Evolutionary conservation across 1,140 invertebrate species (phyloP).

Genomic region (Drosophila pseudoananassae): DNA sequence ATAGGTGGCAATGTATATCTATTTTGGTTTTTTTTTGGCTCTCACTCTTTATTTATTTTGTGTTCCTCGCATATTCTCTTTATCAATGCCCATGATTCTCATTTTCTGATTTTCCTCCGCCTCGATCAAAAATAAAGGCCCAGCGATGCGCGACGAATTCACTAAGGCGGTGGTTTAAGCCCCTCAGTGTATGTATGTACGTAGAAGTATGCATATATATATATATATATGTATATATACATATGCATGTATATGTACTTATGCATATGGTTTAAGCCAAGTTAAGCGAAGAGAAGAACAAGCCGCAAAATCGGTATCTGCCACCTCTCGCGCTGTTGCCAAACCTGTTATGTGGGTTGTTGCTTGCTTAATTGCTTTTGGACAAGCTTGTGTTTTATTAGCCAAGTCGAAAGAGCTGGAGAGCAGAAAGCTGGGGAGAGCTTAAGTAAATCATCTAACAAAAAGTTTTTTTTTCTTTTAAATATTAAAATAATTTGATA

Average conservation of each 20-base stretch:
- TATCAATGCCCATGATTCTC: conserved; percentile 29
- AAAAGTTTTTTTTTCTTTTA: too few species aligned
- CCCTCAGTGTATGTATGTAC: conserved; percentile 4
- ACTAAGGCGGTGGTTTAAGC: conserved; percentile 1
- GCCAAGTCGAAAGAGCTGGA: background rate
- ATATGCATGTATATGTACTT: too few species aligned
- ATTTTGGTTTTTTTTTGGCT: too few species aligned
- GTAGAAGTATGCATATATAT: background rate
- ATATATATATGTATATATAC: background rate
- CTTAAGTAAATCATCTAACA: background rate
- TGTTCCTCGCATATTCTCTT: background rate
- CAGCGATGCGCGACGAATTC: conserved; percentile 56
- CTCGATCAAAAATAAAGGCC: conserved; percentile 30
- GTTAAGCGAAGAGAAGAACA: background rate
- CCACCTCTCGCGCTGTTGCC: conserved; percentile 47
- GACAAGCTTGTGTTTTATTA: background rate
- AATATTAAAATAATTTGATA: too few species aligned
- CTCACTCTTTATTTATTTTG: too few species aligned
- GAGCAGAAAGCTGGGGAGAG: background rate
- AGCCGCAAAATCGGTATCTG: conserved; percentile 19
- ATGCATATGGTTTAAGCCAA: background rate
- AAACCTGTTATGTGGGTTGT: conserved; percentile 54
- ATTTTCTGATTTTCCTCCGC: conserved; percentile 22
- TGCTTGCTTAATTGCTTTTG: conserved; percentile 4
- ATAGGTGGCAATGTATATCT: background rate